Base-by-base conservation (phyloP, 1,140 invertebrate genomes). In the Thaumetopoea pityocampa region DNA sequence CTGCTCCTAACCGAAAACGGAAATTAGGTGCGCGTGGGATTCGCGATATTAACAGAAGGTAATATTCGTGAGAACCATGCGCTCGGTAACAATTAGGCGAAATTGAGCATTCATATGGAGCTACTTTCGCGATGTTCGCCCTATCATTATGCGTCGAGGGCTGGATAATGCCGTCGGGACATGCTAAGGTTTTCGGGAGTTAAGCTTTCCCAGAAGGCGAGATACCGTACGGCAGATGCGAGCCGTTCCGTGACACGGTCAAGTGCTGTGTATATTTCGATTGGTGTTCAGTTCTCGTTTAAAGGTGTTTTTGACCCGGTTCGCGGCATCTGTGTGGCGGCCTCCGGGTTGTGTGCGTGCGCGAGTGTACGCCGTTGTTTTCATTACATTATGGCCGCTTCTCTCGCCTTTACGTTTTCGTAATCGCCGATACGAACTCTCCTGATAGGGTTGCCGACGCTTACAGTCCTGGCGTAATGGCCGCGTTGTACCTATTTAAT, bases 261-360 rank as follows among this genome's bases (percentile, higher is more conserved):
- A 79, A 73, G 70, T 69, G 64, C 65, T 62, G 53, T 66, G 59
- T 70, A 68, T 79, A 73, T 80, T 80, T 73, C 72, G 71, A 72
- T 68, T 65, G 60, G 67, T 64, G 70, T 68, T 78, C 69, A 57
- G 54, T 71, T 74, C 62, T 69, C 64, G 67, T 70, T 69, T 70
- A 71, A 79, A 80, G 63, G 70, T 80, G 76, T 78, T 83, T 79
- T 80, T 78, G 76, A 77, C 74, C 72, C 72, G 79, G 69, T 81
- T 76, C 61, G 52, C 18, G 50, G 60, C 53, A 51, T 46, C 44
- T 66, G 64, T 57, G 53, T 59, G 48, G 50, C 44, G 49, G 23
- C 15, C 36, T 18, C 29, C 28, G 30, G 36, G 33, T 48, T 57
- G 56, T 69, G 67, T 61, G 67, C 65, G 60, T 58, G 56, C 49